These are phyloP conservation scores for Oreochromis mossambicus DNA, from an alignment of 2,797 vertebrate species.

Conservation along the genomic window DNA sequence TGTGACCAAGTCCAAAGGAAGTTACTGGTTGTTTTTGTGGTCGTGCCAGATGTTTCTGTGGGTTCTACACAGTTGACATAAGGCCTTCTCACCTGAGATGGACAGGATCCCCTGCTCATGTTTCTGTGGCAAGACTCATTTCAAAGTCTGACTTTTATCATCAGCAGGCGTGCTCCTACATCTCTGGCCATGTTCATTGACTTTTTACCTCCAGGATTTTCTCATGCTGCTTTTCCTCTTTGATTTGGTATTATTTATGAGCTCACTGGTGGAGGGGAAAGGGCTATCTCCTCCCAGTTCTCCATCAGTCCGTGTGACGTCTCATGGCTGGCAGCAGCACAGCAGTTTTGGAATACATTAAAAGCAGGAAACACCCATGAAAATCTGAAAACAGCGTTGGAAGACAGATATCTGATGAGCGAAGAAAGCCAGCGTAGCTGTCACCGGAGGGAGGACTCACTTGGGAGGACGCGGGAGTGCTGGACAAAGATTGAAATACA, in stretches of 20 bases:
- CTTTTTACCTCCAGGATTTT: constrained; percentile 50
- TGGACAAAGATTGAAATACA: constrained; percentile 55
- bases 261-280: constrained; percentile 21
- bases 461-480: constrained; percentile 9
- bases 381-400: constrained; percentile 21
- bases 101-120: constrained; percentile 25
- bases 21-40: constrained; percentile 52
- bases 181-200: constrained; percentile 42
- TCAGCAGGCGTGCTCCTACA: constrained; percentile 28
- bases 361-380: constrained; percentile 37
- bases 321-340: constrained; percentile 50
- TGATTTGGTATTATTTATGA: constrained; percentile 69
- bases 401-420: constrained; percentile 36
- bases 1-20: constrained; percentile 31
- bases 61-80: constrained; percentile 29
- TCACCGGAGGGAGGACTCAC: constrained; percentile 5
- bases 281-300: constrained; percentile 46
- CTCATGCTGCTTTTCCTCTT: constrained; percentile 48
- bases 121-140: constrained; percentile 17
- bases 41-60: constrained; percentile 44
- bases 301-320: constrained; percentile 52
- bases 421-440: constrained; percentile 23
- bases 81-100: constrained; percentile 50
- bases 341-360: constrained; percentile 60
- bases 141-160: constrained; percentile 19